Percentiles rank a stretch among this genome's conserved stretches.
phyloP scores from a whole-genome alignment of 92 coral and sea anemone genomes.

The Palythoa grandiflora region DNA sequence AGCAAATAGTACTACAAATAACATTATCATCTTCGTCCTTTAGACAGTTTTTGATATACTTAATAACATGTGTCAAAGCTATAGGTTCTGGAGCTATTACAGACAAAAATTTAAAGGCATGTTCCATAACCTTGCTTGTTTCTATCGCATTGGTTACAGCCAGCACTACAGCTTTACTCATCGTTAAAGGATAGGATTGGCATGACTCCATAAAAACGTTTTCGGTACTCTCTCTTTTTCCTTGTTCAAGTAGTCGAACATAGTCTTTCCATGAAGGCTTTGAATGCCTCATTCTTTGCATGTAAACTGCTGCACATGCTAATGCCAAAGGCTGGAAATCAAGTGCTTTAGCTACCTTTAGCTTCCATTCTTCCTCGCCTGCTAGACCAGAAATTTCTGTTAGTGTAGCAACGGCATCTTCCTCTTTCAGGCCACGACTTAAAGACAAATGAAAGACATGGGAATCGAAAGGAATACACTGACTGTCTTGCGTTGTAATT shows the following conservation, averaged over 20 bases:
- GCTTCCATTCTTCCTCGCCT: not conserved
- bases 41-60: not conserved
- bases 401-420: not conserved
- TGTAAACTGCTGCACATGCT: slow-evolving; percentile 51
- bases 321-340: not conserved
- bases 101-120: too few species aligned
- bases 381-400: not conserved
- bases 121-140: too few species aligned
- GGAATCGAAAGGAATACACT: not conserved
- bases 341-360: too few species aligned
- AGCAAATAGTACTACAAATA: not conserved
- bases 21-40: slow-evolving; percentile 10
- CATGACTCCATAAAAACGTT: not conserved
- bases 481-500: slow-evolving; percentile 26
- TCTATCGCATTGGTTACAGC: not conserved
- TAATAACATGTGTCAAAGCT: not conserved
- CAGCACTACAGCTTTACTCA: slow-evolving; percentile 37
- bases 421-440: not conserved
- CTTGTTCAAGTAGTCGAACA: slow-evolving; percentile 29
- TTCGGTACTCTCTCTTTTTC: not conserved
- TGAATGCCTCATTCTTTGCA: not conserved
- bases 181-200: slow-evolving; percentile 28
- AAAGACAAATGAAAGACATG: not conserved
- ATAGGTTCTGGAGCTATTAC: too few species aligned
- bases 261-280: slow-evolving; percentile 30